These are phyloP conservation scores for Monoplex corrugatus DNA, from an alignment of 2,888 invertebrate genomes.

Conservation along the genomic window DNA sequence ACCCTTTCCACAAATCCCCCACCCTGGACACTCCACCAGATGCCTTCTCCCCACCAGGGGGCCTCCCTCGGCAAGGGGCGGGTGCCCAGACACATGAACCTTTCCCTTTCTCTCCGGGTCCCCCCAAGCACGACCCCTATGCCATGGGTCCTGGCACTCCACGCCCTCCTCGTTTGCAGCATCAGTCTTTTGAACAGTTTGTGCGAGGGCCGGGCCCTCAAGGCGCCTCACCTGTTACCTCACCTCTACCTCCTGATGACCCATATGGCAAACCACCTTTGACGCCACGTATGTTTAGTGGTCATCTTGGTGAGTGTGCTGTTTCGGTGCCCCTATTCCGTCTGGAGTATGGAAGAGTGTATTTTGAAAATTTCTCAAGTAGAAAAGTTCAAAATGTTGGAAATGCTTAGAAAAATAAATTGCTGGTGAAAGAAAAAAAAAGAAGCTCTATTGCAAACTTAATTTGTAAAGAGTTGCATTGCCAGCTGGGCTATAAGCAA, in stretches of 20 bases:
- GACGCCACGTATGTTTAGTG: conserved; percentile 55
- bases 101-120: conserved; percentile 37
- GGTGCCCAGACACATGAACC: conserved; percentile 42
- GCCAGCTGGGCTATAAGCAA: too few relatives aligned
- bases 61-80: not conserved
- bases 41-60: conserved; percentile 25
- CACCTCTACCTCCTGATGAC: conserved; percentile 57
- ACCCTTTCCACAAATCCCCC: conserved; percentile 44
- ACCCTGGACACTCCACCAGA: conserved; percentile 19
- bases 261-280: conserved; percentile 63
- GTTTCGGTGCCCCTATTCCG: not conserved
- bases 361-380: too few relatives aligned
- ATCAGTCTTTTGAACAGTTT: conserved; percentile 48
- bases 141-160: conserved; percentile 60
- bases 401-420: too few relatives aligned
- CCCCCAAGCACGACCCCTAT: conserved; percentile 56
- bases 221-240: not conserved
- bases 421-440: too few relatives aligned
- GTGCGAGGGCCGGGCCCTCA: conserved; percentile 45
- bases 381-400: too few relatives aligned
- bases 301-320: conserved; percentile 21
- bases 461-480: too few relatives aligned
- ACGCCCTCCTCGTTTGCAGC: conserved; percentile 55
- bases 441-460: too few relatives aligned
- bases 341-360: too few relatives aligned